Percentiles rank a stretch among this genome's conserved stretches.
phyloP scores from a whole-genome alignment of 2,888 invertebrate genomes.

The Pseudolycoriella hygida region DNA sequence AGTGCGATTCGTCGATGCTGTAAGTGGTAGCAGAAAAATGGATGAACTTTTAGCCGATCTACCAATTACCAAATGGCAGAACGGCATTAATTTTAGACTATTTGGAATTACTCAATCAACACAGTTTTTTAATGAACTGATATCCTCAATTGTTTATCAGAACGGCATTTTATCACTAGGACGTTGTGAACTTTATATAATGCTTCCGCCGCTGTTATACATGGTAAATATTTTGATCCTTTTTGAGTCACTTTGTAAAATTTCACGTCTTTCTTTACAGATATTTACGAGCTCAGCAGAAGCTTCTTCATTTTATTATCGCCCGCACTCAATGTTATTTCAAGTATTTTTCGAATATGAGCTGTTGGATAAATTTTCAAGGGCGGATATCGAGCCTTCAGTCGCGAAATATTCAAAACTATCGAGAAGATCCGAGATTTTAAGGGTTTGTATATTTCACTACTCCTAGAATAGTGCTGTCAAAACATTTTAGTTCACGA shows the following conservation, averaged over 20 bases:
- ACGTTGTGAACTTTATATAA: slow-evolving; percentile 41
- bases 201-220: slow-evolving; percentile 41
- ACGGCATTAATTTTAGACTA: slow-evolving; percentile 15
- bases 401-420: slow-evolving; percentile 22
- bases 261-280: too few species aligned
- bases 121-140: slow-evolving; percentile 42
- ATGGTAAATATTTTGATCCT: slow-evolving; percentile 38
- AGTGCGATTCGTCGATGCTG: too few species aligned
- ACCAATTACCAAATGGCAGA: neutral
- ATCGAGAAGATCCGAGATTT: slow-evolving; percentile 19
- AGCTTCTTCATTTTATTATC: too few species aligned
- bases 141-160: slow-evolving; percentile 40
- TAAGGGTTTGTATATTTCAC: too few species aligned
- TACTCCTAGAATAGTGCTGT: too few species aligned
- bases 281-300: neutral
- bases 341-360: slow-evolving; percentile 48
- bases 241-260: too few species aligned
- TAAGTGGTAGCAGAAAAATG: too few species aligned
- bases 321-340: slow-evolving; percentile 41
- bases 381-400: slow-evolving; percentile 50
- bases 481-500: too few species aligned
- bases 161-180: slow-evolving; percentile 37
- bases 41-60: neutral
- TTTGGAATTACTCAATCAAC: slow-evolving; percentile 31
- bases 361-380: slow-evolving; percentile 39